Evolutionary conservation across 2,888 invertebrate species (phyloP), one percentile per base, ranked within the genome.

Genomic region (Cataglyphis cursor): DNA sequence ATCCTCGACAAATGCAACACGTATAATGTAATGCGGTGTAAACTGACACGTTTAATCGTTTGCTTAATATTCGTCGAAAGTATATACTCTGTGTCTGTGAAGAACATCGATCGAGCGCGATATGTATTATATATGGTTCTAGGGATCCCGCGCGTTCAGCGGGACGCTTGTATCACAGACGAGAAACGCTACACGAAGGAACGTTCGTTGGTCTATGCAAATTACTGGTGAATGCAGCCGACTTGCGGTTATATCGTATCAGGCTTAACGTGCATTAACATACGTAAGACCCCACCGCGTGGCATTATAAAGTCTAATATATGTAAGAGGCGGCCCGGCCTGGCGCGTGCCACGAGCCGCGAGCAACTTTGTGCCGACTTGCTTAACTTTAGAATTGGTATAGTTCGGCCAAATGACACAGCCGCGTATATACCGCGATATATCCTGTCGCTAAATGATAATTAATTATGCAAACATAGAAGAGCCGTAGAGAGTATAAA

Each of bases 251-350:
- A 78, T 48, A 61, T 59, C 82, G 61, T 86, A 92, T 91, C 91
- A 88, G 87, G 86, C 91, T 92, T 91, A 91, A 90, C 84, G 82
- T 72, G 86, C 84, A 92, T 93, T 92, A 93, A 91, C 92, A 90
- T 92, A 92, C 90, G 89, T 89, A 91, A 92, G 92, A 88, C 88
- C 82, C 81, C 66, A 76, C 83, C 88, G 85, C 83, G 81, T 75
- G 84, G 86, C 88, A 93, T 93, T 93, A 91, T 88, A 92, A 91
- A 93, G 92, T 92, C 91, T 92, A 92, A 93, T 92, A 90, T 87
- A 87, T 66, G 66, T 66, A 66, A 66, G 44, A 74, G 74, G 48
- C 66, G 81, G 76, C 73, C 44, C 41, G 57, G 72, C 66, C 70
- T 61, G 88, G 90, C 90, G 86, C 90, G 89, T 91, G 91, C 87